Evolutionary conservation across 2,113 vertebrate genomes (phyloP), one percentile per base, ranked within the genome.

Genomic region (Caloenas nicobarica): DNA sequence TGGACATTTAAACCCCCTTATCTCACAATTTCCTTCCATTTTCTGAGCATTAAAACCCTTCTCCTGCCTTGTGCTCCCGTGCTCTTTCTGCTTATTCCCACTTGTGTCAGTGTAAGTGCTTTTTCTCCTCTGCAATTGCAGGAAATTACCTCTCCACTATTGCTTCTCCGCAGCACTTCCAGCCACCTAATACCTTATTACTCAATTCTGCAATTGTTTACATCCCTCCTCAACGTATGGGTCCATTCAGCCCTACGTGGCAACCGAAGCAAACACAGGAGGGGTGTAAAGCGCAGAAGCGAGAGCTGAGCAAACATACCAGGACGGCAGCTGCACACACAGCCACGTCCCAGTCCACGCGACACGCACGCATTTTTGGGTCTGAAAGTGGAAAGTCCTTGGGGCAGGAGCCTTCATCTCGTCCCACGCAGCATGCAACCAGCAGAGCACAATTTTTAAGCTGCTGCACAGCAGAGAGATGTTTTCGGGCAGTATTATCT

Each of bases 361-460:
- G 0, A 7, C 2, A 0, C 1, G 13, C 4, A 8, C 2, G 0
- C 5, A 8, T 18, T 50, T 70, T 28, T 51, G 13, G 38, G 33
- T 50, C 34, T 53, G 16, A 3, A 16, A 57, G 23, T 0, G 8
- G 18, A 2, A 44, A 31, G 4, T 4, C 66, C 62, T 15, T 3
- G 34, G 17, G 66, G 28, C 62, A 42, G 17, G 31, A 13, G 11
- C 58, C 28, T 23, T 69, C 18, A 28, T 17, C 61, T 31, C 8
- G 6, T 11, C 72, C 23, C 65, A 5, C 0, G 5, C 56, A 40
- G 51, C 21, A 14, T 4, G 9, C 46, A 34, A 18, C 34, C 57
- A 16, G 40, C 5, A 0, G 53, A 19, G 58, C 0, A 0, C 2
- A 16, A n/a, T 44, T 73, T 36, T 38, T 10, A 29, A 21, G 42